Conservation (phyloP, 2,113 vertebrate genomes). For the Syngnathus scovelli region DNA sequence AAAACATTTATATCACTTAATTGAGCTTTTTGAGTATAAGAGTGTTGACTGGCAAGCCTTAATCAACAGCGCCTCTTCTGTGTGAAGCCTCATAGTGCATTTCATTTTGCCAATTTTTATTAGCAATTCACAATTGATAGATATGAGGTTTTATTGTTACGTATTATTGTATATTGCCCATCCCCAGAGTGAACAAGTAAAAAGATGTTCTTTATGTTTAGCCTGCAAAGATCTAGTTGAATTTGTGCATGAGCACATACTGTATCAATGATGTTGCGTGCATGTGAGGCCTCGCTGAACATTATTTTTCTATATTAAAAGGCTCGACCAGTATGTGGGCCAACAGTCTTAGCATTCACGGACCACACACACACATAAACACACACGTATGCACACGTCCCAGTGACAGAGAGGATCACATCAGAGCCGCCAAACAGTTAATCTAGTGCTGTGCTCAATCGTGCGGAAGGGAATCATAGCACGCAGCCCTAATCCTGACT, state of each 20-base stretch:
- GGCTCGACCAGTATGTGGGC: conserved; percentile 54
- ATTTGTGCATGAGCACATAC: conserved; percentile 1
- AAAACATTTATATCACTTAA: too few species aligned
- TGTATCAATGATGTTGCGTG: not conserved
- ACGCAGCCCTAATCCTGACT: conserved; percentile 55
- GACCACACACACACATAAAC: not conserved
- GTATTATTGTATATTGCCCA: too few species aligned
- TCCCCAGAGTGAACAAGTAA: not conserved
- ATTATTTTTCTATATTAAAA: conserved; percentile 26
- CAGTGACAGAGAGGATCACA: conserved; percentile 38
- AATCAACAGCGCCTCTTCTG: too few species aligned
- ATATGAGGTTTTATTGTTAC: too few species aligned
- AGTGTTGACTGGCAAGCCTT: too few species aligned
- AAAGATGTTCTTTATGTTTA: not conserved
- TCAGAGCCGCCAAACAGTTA: conserved; percentile 63
- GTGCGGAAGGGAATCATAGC: conserved; percentile 56
- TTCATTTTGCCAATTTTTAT: too few species aligned
- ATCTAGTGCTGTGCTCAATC: conserved; percentile 58
- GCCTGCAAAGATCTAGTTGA: not conserved
- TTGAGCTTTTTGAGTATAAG: too few species aligned
- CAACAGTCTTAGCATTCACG: conserved; percentile 31
- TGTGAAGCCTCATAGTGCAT: too few species aligned
- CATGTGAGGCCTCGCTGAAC: conserved; percentile 9
- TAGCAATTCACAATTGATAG: too few species aligned
- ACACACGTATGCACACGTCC: not conserved